Conservation (phyloP, 1,140 invertebrate species). For the Drosophila lini region DNA sequence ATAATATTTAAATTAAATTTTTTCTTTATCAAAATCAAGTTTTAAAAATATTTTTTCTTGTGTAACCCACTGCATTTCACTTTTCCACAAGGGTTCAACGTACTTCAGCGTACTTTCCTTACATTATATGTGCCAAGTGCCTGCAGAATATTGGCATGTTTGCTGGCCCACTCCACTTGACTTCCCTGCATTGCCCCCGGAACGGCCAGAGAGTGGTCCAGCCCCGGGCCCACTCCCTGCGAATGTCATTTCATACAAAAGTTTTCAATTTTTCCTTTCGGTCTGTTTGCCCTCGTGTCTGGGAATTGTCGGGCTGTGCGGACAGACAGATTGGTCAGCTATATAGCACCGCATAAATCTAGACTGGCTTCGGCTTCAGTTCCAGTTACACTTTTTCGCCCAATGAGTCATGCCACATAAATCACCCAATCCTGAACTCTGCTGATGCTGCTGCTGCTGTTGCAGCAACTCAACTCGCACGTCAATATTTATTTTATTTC, state of each 20-base stretch:
- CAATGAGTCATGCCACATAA: conserved; percentile 74
- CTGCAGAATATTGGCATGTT: conserved; percentile 61
- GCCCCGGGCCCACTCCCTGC: not conserved
- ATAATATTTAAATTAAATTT: not conserved
- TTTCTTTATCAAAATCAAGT: no score
- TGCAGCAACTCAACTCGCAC: conserved; percentile 57
- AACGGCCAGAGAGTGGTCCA: not conserved
- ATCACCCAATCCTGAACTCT: conserved; percentile 53
- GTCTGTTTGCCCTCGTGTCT: conserved; percentile 64
- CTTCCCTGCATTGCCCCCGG: conserved; percentile 13
- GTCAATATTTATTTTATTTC: conserved; percentile 80
- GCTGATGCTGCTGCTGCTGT: conserved; percentile 34
- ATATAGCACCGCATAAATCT: conserved; percentile 44
- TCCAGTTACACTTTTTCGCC: conserved; percentile 40
- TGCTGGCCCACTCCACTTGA: conserved; percentile 29
- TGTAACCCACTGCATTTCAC: conserved; percentile 26
- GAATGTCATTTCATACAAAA: conserved; percentile 32
- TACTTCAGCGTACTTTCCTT: conserved; percentile 15
- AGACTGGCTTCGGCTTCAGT: conserved; percentile 44
- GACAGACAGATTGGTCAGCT: conserved; percentile 48
- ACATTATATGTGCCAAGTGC: conserved; percentile 53
- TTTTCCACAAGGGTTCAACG: conserved; percentile 45
- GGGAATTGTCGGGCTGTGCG: conserved; percentile 55
- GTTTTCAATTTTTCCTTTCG: conserved; percentile 48
- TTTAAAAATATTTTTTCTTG: not conserved